phyloP scores from a whole-genome alignment of 2,113 vertebrate species.

The Gorsachius goisagi region DNA sequence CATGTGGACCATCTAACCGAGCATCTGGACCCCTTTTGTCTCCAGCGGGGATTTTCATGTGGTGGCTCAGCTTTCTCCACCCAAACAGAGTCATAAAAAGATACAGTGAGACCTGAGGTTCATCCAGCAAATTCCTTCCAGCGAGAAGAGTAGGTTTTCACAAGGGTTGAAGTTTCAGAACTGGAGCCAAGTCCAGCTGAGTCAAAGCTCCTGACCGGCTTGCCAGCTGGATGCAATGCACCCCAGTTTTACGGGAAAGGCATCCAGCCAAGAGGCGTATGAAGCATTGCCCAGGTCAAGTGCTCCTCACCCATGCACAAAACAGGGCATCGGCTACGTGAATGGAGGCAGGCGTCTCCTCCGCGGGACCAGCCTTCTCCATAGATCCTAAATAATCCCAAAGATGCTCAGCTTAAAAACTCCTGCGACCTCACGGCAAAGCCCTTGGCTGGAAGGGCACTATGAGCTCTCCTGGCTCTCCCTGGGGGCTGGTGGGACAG shows the following conservation, averaged over 20 bases:
- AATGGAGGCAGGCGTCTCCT: neutral
- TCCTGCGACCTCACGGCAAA: neutral
- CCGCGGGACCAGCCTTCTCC: fast-evolving
- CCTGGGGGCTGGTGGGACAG: neutral
- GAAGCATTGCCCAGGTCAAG: neutral
- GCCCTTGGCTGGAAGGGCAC: neutral
- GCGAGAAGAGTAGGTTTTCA: neutral
- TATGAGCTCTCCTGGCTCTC: neutral
- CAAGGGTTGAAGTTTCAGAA: neutral
- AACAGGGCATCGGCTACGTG: neutral
- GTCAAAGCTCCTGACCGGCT: neutral
- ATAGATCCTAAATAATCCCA: neutral
- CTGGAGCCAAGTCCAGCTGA: neutral
- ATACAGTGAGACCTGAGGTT: neutral
- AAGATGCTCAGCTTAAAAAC: neutral
- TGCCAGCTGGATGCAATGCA: conserved; percentile 26
- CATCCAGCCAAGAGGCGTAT: neutral
- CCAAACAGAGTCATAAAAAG: neutral
- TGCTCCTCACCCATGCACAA: neutral
- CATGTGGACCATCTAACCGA: fast-evolving
- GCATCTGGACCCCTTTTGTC: neutral
- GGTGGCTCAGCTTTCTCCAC: neutral
- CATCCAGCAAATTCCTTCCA: conserved; percentile 10
- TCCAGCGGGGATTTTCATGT: neutral
- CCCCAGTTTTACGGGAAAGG: neutral